Evolutionary conservation across 2,113 vertebrate species (phyloP).

Genomic region (Microcebus murinus): DNA sequence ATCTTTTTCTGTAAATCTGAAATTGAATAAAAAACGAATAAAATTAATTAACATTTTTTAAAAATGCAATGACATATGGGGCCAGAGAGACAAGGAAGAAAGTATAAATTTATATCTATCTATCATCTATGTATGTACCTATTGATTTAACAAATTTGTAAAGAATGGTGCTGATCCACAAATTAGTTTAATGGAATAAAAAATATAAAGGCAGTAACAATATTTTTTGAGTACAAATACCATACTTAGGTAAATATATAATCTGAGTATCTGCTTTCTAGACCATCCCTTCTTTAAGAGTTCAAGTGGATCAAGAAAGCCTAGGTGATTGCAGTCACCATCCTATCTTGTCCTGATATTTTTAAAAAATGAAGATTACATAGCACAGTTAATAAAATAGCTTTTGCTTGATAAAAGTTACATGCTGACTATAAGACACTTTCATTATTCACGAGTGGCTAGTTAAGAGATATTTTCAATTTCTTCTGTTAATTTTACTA

Average conservation of each 20-base stretch:
- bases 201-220: not conserved
- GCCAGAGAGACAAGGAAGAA: not conserved
- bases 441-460: not conserved
- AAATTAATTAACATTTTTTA: not conserved
- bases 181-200: not conserved
- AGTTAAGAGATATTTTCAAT: constrained; percentile 20
- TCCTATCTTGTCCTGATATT: not conserved
- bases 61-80: not conserved
- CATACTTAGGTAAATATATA: not conserved
- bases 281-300: not conserved
- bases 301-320: not conserved
- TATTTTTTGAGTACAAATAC: not conserved
- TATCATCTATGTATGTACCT: not conserved
- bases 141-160: not conserved
- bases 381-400: not conserved
- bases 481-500: constrained; percentile 42
- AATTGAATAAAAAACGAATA: not conserved
- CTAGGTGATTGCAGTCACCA: not conserved
- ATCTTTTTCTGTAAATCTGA: not conserved
- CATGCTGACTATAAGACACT: not conserved
- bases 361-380: not conserved
- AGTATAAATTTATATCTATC: not conserved
- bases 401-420: constrained; percentile 6
- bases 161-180: not conserved
- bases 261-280: not conserved